Evolutionary conservation across 2,113 vertebrate genomes (phyloP), one percentile per base, ranked within the genome.

Genomic region (Ondatra zibethicus): DNA sequence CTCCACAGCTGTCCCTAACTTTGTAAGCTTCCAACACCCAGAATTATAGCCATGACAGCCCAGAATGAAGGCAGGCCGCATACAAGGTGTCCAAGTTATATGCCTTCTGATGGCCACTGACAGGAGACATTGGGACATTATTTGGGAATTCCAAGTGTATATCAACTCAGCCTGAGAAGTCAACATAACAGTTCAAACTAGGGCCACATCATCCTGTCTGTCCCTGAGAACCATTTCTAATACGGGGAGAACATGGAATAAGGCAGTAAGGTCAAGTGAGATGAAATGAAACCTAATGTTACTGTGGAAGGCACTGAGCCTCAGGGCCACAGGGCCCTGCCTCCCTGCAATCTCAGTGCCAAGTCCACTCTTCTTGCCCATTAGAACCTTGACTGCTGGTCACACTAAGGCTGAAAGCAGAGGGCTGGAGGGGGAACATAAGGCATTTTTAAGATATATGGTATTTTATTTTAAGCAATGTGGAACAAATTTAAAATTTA

Each of bases 401-500:
- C 16, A 66, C 33, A 52, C 63, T 75, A 42, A 4, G 21, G 39
- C 39, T 66, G 33, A 33, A 85, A 58, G 70, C 7, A 33, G n/a
- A 63, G 50, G 25, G 16, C 17, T 25, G 1, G 27, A 12, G 5
- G 42, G n/a, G 31, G 3, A 76, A 39, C n/a, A 12, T 65, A 39
- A 47, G 87, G 92, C 89, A 94, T 89, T 94, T 61, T 12, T 33
- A 91, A 84, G 68, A 61, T 87, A 52, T 3, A 76, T 14, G 17
- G 47, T 75, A 42, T 27, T 16, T 91, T 88, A 61, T 77, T 95
- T 66, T 88, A 65, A 95, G 72, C 82, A 58, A 72, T 2, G 50
- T 87, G 50, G 42, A 31, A 87, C 88, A 42, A 70, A 52, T 77
- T 96, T 42, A 33, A 78, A 93, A 89, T 92, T 68, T 77, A 86